These are phyloP conservation scores for Cremastobaeus sp. DNA, from an alignment of 2,888 invertebrate species.

Conservation along the genomic window DNA sequence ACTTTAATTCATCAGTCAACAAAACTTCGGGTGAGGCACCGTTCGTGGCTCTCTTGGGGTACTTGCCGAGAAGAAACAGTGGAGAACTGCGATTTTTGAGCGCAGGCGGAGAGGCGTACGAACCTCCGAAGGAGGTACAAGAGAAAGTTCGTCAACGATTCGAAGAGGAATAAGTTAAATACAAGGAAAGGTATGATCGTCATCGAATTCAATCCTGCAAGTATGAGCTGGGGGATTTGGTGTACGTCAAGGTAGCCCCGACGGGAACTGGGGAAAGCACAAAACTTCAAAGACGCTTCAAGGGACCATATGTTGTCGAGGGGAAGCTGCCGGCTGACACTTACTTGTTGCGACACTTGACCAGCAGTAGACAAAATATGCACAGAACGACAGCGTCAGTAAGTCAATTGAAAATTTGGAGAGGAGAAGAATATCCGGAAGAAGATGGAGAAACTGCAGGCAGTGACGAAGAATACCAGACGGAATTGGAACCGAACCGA, in stretches of 20 bases:
- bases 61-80: conserved; percentile 8
- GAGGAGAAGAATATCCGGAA: not conserved
- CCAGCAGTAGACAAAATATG: not conserved
- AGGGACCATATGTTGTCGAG: conserved; percentile 3
- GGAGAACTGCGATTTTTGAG: not conserved
- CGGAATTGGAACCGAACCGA: no score
- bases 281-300: not conserved
- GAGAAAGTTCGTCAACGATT: conserved; percentile 1
- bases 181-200: not conserved
- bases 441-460: not conserved
- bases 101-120: not conserved
- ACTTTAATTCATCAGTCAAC: conserved; percentile 4
- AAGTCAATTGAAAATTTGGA: conserved; percentile 1
- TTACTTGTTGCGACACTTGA: not conserved
- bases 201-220: not conserved
- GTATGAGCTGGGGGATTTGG: conserved; percentile 4
- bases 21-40: conserved; percentile 15
- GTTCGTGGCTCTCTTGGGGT: conserved; percentile 9
- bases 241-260: not conserved
- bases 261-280: conserved; percentile 9
- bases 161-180: not conserved
- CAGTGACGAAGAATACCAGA: no score
- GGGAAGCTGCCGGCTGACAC: conserved; percentile 5
- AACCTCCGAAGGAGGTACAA: conserved; percentile 1
- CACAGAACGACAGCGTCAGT: conserved; percentile 6